A percentile compares a stretch with the other conserved stretches of the same genome.
These are phyloP conservation scores for Alca torda DNA, from an alignment of 2,797 vertebrate species.

Conservation along the genomic window DNA sequence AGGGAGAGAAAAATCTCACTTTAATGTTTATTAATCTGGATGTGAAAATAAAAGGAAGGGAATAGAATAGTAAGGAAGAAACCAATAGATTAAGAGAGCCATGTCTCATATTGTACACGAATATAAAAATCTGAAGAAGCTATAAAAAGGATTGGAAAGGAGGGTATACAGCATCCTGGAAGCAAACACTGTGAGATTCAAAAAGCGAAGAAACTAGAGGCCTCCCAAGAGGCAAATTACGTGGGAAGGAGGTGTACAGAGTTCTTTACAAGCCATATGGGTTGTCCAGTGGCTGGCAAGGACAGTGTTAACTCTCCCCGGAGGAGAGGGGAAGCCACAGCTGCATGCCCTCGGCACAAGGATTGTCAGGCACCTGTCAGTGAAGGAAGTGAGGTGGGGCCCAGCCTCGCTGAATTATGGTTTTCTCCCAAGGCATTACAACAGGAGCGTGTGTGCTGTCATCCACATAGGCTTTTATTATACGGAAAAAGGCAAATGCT, in stretches of 20 bases:
- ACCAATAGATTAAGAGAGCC: neutral
- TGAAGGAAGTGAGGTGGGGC: neutral
- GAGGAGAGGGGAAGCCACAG: neutral
- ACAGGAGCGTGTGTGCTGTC: neutral
- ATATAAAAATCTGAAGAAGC: neutral
- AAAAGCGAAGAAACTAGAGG: neutral
- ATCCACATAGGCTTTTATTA: neutral
- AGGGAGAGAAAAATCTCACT: neutral
- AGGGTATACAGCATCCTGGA: neutral
- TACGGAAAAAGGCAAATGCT: neutral
- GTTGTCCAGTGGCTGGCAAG: neutral
- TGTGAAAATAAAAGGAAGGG: neutral
- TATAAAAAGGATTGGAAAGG: neutral
- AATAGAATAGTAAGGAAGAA: neutral
- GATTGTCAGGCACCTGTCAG: neutral
- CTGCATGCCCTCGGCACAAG: neutral
- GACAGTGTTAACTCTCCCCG: neutral
- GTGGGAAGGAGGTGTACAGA: neutral
- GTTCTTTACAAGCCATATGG: neutral
- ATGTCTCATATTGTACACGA: neutral
- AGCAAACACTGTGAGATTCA: neutral
- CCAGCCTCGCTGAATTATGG: neutral
- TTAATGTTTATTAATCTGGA: neutral
- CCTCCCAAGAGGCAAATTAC: neutral
- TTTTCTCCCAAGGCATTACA: neutral